A percentile compares a stretch with the other conserved stretches of the same genome.
These are phyloP conservation scores for Podargus strigoides DNA, from an alignment of 2,797 vertebrate genomes.

Conservation along the genomic window DNA sequence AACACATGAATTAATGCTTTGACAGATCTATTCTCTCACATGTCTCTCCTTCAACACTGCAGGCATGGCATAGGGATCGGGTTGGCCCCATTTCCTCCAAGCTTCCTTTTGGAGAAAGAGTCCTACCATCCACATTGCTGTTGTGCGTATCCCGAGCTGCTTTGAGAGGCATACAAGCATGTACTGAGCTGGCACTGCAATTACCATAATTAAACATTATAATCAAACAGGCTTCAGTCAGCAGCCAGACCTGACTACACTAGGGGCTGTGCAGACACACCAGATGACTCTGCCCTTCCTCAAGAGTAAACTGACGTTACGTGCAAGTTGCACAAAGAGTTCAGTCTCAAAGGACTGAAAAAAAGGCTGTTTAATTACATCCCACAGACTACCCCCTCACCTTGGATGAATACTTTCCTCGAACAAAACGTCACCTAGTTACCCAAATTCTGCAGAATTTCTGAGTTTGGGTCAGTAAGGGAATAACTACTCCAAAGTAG, in stretches of 20 bases:
- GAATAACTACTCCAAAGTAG: not conserved
- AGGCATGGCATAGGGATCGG: not conserved
- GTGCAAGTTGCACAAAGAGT: not conserved
- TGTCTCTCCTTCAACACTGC: not conserved
- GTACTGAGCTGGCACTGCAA: not conserved
- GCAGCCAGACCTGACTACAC: not conserved
- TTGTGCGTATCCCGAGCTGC: not conserved
- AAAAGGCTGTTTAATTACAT: not conserved
- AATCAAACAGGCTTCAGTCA: not conserved
- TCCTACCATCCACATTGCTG: not conserved
- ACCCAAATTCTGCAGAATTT: not conserved
- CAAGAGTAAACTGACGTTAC: not conserved
- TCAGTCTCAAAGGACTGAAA: not conserved
- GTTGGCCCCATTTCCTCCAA: not conserved
- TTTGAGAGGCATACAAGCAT: not conserved
- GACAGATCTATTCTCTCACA: not conserved
- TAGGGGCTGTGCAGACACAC: not conserved
- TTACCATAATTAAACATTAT: slow-evolving; percentile 23
- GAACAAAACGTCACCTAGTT: not conserved
- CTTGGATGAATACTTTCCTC: not conserved
- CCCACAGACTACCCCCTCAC: not conserved
- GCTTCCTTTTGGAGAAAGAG: not conserved
- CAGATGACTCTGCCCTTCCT: not conserved
- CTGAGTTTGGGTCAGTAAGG: not conserved
- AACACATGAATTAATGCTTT: not conserved